Conservation (phyloP, 2,113 vertebrate species). For the Neotragus pygmaeus region DNA sequence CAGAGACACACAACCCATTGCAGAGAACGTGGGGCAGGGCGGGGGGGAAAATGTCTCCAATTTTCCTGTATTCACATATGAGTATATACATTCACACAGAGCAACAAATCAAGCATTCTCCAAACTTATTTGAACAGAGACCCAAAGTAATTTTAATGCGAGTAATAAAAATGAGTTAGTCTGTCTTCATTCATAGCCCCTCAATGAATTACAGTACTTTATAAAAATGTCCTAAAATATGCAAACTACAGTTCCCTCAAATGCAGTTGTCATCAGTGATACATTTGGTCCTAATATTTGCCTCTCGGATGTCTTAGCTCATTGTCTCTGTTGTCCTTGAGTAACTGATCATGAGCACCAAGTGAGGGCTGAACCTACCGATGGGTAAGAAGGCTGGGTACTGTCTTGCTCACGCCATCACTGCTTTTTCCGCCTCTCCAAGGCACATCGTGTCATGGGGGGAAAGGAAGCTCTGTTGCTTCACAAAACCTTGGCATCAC, state of each 20-base stretch:
- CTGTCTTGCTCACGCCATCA: not conserved
- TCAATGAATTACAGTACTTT: conserved; percentile 58
- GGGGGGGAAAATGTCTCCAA: not conserved
- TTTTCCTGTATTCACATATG: not conserved
- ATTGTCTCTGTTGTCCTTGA: not conserved
- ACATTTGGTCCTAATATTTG: conserved; percentile 56
- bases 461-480: not conserved
- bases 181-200: not conserved
- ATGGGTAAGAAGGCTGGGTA: not conserved
- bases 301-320: not conserved
- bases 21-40: fast-evolving
- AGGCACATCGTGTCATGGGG: fast-evolving
- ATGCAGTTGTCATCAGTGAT: not conserved
- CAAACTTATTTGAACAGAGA: conserved; percentile 36
- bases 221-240: conserved; percentile 44
- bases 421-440: not conserved
- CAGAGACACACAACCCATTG: not conserved
- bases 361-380: not conserved
- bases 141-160: conserved; percentile 61
- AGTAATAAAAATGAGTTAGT: conserved; percentile 59
- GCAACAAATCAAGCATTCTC: not conserved
- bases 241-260: conserved; percentile 58
- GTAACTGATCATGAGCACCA: not conserved
- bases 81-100: not conserved
- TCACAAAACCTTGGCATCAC: not conserved